Evolutionary conservation across 2,888 invertebrate species (phyloP).

Genomic region (Diloba caeruleocephala): DNA sequence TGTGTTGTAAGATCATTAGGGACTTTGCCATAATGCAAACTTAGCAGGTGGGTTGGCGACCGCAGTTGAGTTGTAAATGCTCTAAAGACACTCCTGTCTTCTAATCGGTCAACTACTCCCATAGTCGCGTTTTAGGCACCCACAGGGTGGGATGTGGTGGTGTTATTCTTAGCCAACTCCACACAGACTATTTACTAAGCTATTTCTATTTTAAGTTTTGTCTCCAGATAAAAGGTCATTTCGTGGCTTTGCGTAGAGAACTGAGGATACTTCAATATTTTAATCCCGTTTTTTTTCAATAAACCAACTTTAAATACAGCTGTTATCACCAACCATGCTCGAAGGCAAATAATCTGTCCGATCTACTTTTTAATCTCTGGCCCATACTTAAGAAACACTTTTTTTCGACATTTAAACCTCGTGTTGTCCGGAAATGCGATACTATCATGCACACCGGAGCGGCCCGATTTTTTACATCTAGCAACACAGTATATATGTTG

Average conservation of each 20-base stretch:
- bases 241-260: background rate
- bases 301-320: constrained; percentile 1
- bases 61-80: too few relatives aligned
- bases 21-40: too few relatives aligned
- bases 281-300: constrained; percentile 5
- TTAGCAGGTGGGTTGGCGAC: too few relatives aligned
- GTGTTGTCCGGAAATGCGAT: constrained; percentile 84
- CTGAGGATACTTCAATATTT: background rate
- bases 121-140: too few relatives aligned
- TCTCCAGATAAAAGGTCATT: too few relatives aligned
- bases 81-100: too few relatives aligned
- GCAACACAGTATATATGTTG: constrained; percentile 47
- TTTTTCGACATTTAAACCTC: constrained; percentile 76
- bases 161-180: too few relatives aligned
- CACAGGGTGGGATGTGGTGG: too few relatives aligned
- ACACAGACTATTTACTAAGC: too few relatives aligned
- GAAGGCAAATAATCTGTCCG: constrained; percentile 47
- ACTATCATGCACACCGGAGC: constrained; percentile 77
- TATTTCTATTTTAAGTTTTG: too few relatives aligned
- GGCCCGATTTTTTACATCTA: constrained; percentile 68
- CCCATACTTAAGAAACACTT: constrained; percentile 71
- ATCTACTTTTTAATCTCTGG: constrained; percentile 67
- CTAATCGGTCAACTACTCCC: too few relatives aligned
- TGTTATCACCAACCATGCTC: constrained; percentile 10
- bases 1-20: too few relatives aligned